Percentiles rank a stretch among this genome's conserved stretches.
Evolutionary conservation across 2,113 vertebrate species (phyloP).

Genomic region (Anseranas semipalmata): DNA sequence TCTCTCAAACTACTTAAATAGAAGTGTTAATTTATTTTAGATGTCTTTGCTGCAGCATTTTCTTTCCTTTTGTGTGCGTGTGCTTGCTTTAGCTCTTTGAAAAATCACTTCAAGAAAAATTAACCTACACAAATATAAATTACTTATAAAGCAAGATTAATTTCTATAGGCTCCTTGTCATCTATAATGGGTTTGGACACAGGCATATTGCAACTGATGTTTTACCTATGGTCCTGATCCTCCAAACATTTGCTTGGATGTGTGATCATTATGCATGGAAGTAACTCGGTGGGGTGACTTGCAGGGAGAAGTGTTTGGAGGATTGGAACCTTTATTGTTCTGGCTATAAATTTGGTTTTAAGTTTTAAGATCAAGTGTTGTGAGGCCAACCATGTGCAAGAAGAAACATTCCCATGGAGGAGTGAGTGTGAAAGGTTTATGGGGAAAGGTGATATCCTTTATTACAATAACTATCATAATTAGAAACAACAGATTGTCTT

Average conservation of each 20-base stretch:
- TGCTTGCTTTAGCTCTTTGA: background rate
- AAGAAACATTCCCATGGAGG: constrained; percentile 1
- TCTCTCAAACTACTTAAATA: background rate
- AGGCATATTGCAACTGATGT: background rate
- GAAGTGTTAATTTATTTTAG: constrained; percentile 1
- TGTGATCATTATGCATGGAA: background rate
- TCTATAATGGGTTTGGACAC: background rate
- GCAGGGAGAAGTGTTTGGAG: background rate
- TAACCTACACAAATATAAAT: background rate
- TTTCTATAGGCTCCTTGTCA: background rate
- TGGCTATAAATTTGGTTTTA: background rate
- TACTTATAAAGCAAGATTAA: background rate
- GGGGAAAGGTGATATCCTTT: constrained; percentile 46
- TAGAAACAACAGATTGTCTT: background rate
- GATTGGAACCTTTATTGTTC: background rate
- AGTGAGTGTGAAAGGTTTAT: background rate
- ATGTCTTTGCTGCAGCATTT: background rate
- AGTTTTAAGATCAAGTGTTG: background rate
- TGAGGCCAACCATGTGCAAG: background rate
- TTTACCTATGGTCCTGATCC: constrained; percentile 18
- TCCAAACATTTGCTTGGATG: background rate
- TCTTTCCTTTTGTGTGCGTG: background rate
- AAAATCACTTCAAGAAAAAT: constrained; percentile 38
- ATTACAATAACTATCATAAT: background rate
- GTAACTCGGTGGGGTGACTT: background rate